phyloP scores from a whole-genome alignment of 1,140 invertebrate genomes.

The Drosophila sproati region DNA sequence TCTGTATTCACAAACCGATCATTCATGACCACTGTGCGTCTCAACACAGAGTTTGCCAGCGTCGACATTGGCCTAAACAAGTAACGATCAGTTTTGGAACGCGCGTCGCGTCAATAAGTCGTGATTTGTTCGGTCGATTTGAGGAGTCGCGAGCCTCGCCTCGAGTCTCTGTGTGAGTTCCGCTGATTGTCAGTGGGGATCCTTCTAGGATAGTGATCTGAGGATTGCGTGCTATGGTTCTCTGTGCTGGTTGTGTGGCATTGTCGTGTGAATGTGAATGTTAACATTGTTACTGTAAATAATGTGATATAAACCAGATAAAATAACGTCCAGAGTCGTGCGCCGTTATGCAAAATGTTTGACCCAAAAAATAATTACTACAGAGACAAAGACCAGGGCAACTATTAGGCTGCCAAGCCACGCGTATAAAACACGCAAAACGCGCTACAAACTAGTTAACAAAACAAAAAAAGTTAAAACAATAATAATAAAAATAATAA shows the following conservation, averaged over 20 bases:
- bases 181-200: conserved; percentile 24
- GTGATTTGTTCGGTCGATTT: conserved; percentile 46
- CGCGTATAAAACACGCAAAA: conserved; percentile 60
- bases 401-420: conserved; percentile 47
- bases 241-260: conserved; percentile 47
- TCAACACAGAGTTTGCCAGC: conserved; percentile 5
- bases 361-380: conserved; percentile 71
- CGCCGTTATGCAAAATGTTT: conserved; percentile 74
- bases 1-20: not conserved
- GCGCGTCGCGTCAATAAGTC: conserved; percentile 54
- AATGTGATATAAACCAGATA: conserved; percentile 40
- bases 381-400: conserved; percentile 48
- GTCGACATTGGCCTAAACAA: conserved; percentile 33
- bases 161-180: not conserved
- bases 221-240: conserved; percentile 29
- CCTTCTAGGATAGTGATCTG: conserved; percentile 12
- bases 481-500: conserved; percentile 19
- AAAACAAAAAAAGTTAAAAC: conserved; percentile 8
- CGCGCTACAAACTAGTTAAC: conserved; percentile 24
- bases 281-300: conserved; percentile 6
- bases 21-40: conserved; percentile 19
- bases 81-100: conserved; percentile 67
- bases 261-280: conserved; percentile 56
- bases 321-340: conserved; percentile 32
- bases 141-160: not conserved